Evolutionary conservation across 2,888 invertebrate genomes (phyloP).

Genomic region (Andrena dorsata): DNA sequence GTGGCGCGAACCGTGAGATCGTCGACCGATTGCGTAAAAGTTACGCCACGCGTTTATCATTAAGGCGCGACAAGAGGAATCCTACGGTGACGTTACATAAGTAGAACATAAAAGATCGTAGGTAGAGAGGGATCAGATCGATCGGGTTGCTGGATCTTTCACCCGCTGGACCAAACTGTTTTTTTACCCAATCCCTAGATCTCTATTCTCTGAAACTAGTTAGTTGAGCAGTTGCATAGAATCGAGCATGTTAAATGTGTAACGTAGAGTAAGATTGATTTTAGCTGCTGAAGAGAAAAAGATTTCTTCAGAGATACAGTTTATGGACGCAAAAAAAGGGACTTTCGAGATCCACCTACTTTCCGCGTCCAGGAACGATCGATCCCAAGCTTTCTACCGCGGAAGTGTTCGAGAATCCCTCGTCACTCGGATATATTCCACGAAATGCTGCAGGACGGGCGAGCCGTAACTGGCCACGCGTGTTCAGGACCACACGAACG

Average conservation of each 20-base stretch:
- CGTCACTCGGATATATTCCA: neutral
- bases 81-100: neutral
- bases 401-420: constrained; percentile 4
- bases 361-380: neutral
- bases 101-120: neutral
- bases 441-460: constrained; percentile 4
- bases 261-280: neutral
- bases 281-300: neutral
- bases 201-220: neutral
- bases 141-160: constrained; percentile 4
- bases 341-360: constrained; percentile 6
- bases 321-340: neutral
- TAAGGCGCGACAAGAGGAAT: neutral
- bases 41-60: neutral
- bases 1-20: neutral
- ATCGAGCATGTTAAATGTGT: neutral
- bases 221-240: neutral
- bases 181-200: neutral
- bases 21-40: constrained; percentile 4
- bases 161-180: neutral
- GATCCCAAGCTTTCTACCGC: neutral
- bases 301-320: neutral
- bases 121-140: neutral
- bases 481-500: constrained; percentile 2
- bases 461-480: neutral